Conservation (phyloP, 2,888 invertebrate genomes). For the Drosophila eohydei region DNA sequence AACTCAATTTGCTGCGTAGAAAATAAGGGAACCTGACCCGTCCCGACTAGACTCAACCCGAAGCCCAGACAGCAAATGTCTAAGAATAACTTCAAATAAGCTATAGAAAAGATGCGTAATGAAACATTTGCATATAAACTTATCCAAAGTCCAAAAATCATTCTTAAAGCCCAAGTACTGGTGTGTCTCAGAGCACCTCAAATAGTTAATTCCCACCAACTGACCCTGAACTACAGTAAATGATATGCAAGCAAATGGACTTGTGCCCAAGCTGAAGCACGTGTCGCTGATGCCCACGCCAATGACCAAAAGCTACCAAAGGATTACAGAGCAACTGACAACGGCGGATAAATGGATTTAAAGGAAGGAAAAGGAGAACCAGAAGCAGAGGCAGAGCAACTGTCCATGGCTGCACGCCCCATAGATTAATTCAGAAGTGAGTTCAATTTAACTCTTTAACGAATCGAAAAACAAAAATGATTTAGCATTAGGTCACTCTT, state of each 20-base stretch:
- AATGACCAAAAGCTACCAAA: not conserved
- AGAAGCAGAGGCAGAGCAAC: not conserved
- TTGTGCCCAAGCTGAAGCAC: constrained; percentile 1
- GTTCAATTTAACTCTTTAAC: constrained; percentile 5
- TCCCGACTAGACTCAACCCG: not conserved
- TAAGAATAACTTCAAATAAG: not conserved
- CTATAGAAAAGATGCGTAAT: not conserved
- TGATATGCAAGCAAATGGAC: not conserved
- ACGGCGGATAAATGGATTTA: not conserved
- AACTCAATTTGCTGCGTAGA: not conserved
- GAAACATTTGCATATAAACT: not conserved
- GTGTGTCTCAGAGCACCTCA: not conserved
- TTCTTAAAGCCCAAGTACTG: too few relatives aligned
- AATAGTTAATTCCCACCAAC: constrained; percentile 5
- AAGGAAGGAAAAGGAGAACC: not conserved
- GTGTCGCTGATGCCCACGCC: not conserved
- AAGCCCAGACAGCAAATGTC: not conserved
- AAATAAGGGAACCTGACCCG: not conserved
- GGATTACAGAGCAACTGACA: not conserved
- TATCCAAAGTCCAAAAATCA: not conserved
- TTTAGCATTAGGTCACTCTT: constrained; percentile 24
- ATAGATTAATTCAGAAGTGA: not conserved
- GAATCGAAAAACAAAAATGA: constrained; percentile 6
- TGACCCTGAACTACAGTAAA: constrained; percentile 10
- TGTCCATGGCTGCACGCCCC: not conserved